Evolutionary conservation across 2,797 vertebrate genomes (phyloP).

Genomic region (Trichosurus vulpecula): DNA sequence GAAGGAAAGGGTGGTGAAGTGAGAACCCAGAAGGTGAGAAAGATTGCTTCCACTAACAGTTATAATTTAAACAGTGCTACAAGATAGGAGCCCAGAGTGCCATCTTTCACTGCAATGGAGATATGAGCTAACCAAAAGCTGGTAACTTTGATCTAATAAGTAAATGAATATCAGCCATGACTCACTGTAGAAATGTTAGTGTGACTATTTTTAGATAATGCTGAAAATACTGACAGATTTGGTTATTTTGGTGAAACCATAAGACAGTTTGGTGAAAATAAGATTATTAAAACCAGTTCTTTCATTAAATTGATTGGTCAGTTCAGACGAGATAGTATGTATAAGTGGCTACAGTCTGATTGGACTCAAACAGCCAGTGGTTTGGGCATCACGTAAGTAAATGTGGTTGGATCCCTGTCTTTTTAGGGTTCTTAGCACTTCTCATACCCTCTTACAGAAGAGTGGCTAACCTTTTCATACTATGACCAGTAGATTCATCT

Average conservation of each 20-base stretch:
- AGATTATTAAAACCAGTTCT: background rate
- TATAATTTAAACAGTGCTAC: background rate
- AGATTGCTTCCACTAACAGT: background rate
- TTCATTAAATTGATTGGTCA: background rate
- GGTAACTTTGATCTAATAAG: background rate
- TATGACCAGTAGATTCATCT: background rate
- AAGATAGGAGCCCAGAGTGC: background rate
- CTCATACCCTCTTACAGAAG: background rate
- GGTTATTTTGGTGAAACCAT: background rate
- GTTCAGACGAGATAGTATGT: background rate
- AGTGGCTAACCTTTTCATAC: background rate
- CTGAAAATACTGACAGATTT: conserved; percentile 29
- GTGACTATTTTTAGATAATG: conserved; percentile 41
- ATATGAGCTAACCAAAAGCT: background rate
- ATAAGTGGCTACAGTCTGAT: background rate
- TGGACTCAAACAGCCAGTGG: background rate
- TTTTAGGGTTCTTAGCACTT: background rate
- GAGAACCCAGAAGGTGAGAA: background rate
- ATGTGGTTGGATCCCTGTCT: background rate
- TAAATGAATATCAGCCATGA: background rate
- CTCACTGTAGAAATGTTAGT: background rate
- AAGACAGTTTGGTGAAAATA: background rate
- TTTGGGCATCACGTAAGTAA: background rate
- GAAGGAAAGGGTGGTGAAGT: background rate
- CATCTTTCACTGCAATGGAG: background rate